Evolutionary conservation across 2,888 invertebrate species (phyloP), one percentile per base, ranked within the genome.

Genomic region (Belgica antarctica): DNA sequence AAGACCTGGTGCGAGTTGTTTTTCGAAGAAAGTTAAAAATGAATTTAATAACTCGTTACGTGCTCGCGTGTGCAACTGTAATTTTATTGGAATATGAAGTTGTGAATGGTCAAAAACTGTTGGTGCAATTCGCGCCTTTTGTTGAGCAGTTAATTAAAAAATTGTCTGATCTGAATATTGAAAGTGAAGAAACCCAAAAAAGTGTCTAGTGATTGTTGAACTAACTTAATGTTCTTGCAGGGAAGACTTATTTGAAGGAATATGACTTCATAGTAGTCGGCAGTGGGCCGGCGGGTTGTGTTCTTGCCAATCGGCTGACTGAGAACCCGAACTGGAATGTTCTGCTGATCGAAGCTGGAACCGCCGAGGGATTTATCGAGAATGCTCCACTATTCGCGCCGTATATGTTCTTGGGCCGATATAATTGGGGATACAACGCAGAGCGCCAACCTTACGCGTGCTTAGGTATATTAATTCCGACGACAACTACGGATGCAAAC

Each of bases 281-380:
- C 1, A 36, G 34, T 1, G 94, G 94, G 27, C 92, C 94, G 3
- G 92, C 93, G 76, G 92, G 92, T 57, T 77, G 79, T 72, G 70
- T 70, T 27, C 4, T 70, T 28, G 70, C 70, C 7, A 62, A 70
- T 52, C 70, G 70, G 5, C 22, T 70, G 15, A 47, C 70, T n/a
- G 70, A 70, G 46, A 59, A 62, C 52, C 34, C 28, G 10, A 31
- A 62, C 34, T 62, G 46, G 46, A 70, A 52, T 52, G 70, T 70
- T 1, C 77, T 83, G 19, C 75, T 84, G 1, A 75, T 84, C 8
- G 84, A 84, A 74, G 84, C 83, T 0, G 84, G 84, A 0, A 78
- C 78, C 1, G 77, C 79, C 1, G 82, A 83, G 72, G 77, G 77
- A 63, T 71, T 79, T 3, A 72, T 76, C 8, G 70, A 70, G n/a